phyloP scores from a whole-genome alignment of 2,888 invertebrate species.

The Gerosis bhagava region DNA sequence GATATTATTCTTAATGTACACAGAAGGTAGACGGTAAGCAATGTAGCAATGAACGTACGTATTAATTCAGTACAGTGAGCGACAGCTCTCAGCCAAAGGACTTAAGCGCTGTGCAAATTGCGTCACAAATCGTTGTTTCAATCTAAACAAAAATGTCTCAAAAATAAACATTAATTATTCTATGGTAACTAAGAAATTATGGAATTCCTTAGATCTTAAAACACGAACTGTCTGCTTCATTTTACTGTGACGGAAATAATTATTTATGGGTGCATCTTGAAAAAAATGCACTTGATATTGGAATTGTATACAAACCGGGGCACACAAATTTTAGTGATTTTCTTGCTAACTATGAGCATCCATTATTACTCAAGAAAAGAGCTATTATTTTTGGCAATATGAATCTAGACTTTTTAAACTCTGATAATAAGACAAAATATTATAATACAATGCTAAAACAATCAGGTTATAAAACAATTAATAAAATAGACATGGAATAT shows the following conservation, averaged over 20 bases:
- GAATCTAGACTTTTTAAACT: not conserved
- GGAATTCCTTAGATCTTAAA: too few relatives aligned
- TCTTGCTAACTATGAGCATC: not conserved
- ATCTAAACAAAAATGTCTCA: too few relatives aligned
- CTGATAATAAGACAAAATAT: not conserved
- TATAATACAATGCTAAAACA: constrained; percentile 5
- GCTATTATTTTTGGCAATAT: constrained; percentile 3
- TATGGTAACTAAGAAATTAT: too few relatives aligned
- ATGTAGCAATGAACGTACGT: too few relatives aligned
- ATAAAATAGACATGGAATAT: constrained; percentile 6
- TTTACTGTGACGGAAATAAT: not conserved
- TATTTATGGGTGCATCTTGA: not conserved
- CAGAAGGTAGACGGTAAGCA: too few relatives aligned
- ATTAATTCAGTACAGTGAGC: too few relatives aligned
- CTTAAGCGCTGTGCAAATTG: too few relatives aligned
- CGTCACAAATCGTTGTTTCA: too few relatives aligned
- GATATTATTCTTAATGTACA: too few relatives aligned
- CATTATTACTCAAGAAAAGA: not conserved
- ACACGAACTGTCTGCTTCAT: constrained; percentile 10
- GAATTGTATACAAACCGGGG: constrained; percentile 7
- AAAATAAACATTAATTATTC: too few relatives aligned
- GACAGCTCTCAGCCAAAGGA: too few relatives aligned
- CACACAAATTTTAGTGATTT: not conserved
- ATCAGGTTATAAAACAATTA: not conserved
- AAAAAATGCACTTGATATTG: constrained; percentile 2